phyloP scores from a whole-genome alignment of 2,888 invertebrate genomes.

The Coleophora deauratella region DNA sequence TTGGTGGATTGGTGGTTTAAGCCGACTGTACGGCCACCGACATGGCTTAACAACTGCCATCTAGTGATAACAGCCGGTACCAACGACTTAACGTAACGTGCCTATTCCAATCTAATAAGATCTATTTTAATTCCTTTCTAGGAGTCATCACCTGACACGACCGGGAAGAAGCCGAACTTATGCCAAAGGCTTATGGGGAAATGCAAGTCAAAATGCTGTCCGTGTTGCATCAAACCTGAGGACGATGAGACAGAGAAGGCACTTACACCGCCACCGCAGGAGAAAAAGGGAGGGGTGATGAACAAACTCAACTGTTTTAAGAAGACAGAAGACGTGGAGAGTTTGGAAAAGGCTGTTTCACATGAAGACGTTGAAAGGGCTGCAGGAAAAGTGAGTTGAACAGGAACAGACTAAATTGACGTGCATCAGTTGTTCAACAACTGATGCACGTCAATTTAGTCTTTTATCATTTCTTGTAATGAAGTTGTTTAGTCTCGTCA shows the following conservation, averaged over 20 bases:
- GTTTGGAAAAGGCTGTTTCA: too few relatives aligned
- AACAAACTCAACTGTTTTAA: slow-evolving; percentile 51
- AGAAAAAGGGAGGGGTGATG: slow-evolving; percentile 37
- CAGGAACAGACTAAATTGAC: background rate
- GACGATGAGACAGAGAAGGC: slow-evolving; percentile 31
- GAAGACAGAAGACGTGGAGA: slow-evolving; percentile 38
- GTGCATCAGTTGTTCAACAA: too few relatives aligned
- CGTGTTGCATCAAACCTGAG: slow-evolving; percentile 53
- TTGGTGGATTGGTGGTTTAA: too few relatives aligned
- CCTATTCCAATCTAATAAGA: too few relatives aligned
- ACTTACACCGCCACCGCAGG: slow-evolving; percentile 18
- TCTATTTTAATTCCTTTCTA: background rate
- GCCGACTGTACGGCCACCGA: too few relatives aligned
- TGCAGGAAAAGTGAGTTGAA: slow-evolving; percentile 52
- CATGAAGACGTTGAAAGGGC: slow-evolving; percentile 40
- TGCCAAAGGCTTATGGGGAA: slow-evolving; percentile 54
- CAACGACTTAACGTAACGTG: too few relatives aligned
- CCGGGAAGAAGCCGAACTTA: slow-evolving; percentile 46
- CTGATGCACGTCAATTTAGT: too few relatives aligned
- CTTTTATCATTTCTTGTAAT: too few relatives aligned
- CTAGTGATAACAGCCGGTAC: too few relatives aligned
- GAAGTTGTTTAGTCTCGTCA: too few relatives aligned
- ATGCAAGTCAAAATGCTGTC: slow-evolving; percentile 60
- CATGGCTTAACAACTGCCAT: too few relatives aligned
- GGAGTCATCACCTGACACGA: slow-evolving; percentile 17